Conservation (phyloP, 53 echinoderm and acorn worm species). For the Apostichopus leukothele region DNA sequence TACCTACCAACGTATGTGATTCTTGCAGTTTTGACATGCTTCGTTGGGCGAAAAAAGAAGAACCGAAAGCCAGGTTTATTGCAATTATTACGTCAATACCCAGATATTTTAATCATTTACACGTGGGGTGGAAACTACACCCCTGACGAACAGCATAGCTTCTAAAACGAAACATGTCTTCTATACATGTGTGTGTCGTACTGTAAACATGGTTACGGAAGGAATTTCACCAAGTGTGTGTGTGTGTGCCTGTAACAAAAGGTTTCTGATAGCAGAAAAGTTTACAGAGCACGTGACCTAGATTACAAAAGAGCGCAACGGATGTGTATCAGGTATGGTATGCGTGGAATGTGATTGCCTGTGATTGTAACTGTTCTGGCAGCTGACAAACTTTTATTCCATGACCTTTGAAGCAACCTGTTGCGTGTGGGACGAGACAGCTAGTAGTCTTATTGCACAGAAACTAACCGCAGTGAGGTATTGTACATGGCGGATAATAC, state of each 20-base stretch:
- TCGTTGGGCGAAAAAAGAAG: not conserved
- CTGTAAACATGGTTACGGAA: not conserved
- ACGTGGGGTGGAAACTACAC: conserved; percentile 9
- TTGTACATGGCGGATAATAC: too few relatives aligned
- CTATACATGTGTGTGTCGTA: not conserved
- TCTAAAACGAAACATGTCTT: conserved; percentile 2
- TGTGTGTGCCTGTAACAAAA: conserved; percentile 7
- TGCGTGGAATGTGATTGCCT: conserved; percentile 19
- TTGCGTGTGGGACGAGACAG: too few relatives aligned
- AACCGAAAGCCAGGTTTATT: not conserved
- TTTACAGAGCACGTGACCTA: not conserved
- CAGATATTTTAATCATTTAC: conserved; percentile 29
- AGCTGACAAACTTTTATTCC: too few relatives aligned
- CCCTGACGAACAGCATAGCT: not conserved
- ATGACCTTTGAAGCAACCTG: too few relatives aligned
- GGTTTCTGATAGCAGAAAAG: not conserved
- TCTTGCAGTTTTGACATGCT: too few relatives aligned
- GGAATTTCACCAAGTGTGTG: not conserved
- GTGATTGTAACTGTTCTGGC: not conserved
- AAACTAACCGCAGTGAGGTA: too few relatives aligned
- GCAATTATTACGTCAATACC: conserved; percentile 14
- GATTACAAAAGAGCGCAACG: conserved; percentile 23
- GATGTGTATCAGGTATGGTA: conserved; percentile 7
- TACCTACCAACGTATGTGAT: too few relatives aligned
- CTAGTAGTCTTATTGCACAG: too few relatives aligned